These are phyloP conservation scores for Mormyrops attenuatus DNA, from an alignment of 2,797 vertebrate species.

Conservation along the genomic window DNA sequence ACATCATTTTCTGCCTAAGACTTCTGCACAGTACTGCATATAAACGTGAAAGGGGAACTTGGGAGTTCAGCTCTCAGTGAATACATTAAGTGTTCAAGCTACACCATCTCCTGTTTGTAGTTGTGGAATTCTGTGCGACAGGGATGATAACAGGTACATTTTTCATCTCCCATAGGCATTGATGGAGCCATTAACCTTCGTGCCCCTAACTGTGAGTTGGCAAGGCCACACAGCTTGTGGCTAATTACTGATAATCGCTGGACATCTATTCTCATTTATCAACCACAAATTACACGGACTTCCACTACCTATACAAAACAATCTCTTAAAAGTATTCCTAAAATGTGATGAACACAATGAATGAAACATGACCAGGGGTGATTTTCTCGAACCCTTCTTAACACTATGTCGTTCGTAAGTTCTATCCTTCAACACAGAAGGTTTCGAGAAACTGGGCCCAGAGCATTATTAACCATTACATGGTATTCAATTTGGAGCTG, in stretches of 20 bases:
- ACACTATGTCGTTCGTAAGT: not conserved
- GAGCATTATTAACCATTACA: not conserved
- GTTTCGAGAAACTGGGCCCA: not conserved
- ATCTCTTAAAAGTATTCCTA: slow-evolving; percentile 16
- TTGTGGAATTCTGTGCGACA: not conserved
- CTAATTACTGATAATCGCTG: slow-evolving; percentile 66
- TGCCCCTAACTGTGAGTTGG: slow-evolving; percentile 36
- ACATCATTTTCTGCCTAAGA: not conserved
- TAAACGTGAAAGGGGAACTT: not conserved
- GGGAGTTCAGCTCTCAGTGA: not conserved
- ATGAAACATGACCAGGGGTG: not conserved
- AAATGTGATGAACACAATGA: not conserved
- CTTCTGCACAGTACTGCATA: not conserved
- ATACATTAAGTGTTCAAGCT: not conserved
- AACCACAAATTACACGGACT: slow-evolving; percentile 48
- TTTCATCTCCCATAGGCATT: slow-evolving; percentile 27
- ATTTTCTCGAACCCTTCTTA: not conserved
- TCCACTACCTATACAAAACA: slow-evolving; percentile 32
- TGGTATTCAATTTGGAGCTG: not conserved
- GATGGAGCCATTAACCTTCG: slow-evolving; percentile 58
- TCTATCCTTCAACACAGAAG: not conserved
- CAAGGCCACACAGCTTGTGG: slow-evolving; percentile 52
- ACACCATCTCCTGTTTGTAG: not conserved
- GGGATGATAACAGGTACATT: not conserved
- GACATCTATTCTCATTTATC: slow-evolving; percentile 61